These are phyloP conservation scores for Arnoldichthys spilopterus DNA, from an alignment of 2,797 vertebrate species.

Conservation along the genomic window DNA sequence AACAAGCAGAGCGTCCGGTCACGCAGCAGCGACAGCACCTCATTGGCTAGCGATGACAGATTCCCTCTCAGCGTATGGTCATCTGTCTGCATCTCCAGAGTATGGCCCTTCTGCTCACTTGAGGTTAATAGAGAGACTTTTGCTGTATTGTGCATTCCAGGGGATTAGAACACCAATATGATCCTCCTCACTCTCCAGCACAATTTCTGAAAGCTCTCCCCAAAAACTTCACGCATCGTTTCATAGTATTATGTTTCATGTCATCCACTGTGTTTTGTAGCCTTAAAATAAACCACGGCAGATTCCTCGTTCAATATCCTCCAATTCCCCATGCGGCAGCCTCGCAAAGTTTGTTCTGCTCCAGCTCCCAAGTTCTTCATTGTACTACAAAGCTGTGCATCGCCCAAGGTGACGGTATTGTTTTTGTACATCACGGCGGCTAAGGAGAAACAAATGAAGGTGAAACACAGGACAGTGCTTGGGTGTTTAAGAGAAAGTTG, in stretches of 20 bases:
- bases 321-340: slow-evolving; percentile 58
- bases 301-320: slow-evolving; percentile 51
- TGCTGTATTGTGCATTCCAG: slow-evolving; percentile 52
- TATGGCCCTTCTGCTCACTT: slow-evolving; percentile 49
- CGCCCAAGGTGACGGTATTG: slow-evolving; percentile 63
- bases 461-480: slow-evolving; percentile 65
- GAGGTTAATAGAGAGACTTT: slow-evolving; percentile 55
- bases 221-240: slow-evolving; percentile 29
- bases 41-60: slow-evolving; percentile 67
- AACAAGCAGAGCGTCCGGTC: slow-evolving; percentile 55
- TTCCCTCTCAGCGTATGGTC: slow-evolving; percentile 47
- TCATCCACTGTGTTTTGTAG: slow-evolving; percentile 51
- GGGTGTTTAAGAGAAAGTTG: slow-evolving; percentile 41
- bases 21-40: slow-evolving; percentile 44
- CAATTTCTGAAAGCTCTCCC: slow-evolving; percentile 19
- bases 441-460: slow-evolving; percentile 63
- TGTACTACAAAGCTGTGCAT: slow-evolving; percentile 68
- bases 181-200: slow-evolving; percentile 22
- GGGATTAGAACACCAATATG: slow-evolving; percentile 50
- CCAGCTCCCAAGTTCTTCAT: slow-evolving; percentile 59
- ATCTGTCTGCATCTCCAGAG: slow-evolving; percentile 61
- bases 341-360: slow-evolving; percentile 58
- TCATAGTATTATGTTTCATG: slow-evolving; percentile 35
- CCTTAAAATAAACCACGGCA: slow-evolving; percentile 52
- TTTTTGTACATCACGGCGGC: slow-evolving; percentile 62